Evolutionary conservation across 2,113 vertebrate genomes (phyloP).

Genomic region (Lycaon pictus): DNA sequence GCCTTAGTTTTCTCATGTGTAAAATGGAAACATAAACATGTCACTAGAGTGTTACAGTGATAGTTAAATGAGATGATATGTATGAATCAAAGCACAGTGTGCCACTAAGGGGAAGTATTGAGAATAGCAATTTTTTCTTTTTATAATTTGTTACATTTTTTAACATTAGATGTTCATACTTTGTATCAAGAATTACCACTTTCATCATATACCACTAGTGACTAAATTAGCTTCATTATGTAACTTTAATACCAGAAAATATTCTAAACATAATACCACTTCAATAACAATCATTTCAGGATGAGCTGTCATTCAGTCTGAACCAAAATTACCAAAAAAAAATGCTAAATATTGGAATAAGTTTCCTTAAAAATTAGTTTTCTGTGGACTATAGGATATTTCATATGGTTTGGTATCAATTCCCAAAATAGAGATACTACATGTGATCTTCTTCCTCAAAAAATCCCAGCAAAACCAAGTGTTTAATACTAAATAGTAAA

Average conservation of each 20-base stretch:
- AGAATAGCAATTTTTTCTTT: background rate
- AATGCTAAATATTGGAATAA: background rate
- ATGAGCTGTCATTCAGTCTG: background rate
- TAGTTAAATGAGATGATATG: background rate
- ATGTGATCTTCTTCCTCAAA: background rate
- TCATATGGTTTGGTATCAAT: background rate
- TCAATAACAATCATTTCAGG: background rate
- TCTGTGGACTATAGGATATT: background rate
- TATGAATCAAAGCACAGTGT: background rate
- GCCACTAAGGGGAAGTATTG: background rate
- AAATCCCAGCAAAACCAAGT: background rate
- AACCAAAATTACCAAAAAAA: constrained; percentile 45
- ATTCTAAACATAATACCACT: background rate
- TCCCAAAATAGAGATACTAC: background rate
- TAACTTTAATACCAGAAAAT: background rate
- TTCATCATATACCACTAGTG: background rate
- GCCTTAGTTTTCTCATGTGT: background rate
- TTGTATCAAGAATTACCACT: background rate
- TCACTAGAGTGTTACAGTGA: background rate
- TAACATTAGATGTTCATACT: constrained; percentile 12
- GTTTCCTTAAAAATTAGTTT: constrained; percentile 33
- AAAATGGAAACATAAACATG: background rate
- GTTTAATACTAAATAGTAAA: constrained; percentile 17
- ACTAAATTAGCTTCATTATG: background rate
- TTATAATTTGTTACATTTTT: background rate